Conservation (phyloP, 2,113 vertebrate genomes). For the Podiceps cristatus region DNA sequence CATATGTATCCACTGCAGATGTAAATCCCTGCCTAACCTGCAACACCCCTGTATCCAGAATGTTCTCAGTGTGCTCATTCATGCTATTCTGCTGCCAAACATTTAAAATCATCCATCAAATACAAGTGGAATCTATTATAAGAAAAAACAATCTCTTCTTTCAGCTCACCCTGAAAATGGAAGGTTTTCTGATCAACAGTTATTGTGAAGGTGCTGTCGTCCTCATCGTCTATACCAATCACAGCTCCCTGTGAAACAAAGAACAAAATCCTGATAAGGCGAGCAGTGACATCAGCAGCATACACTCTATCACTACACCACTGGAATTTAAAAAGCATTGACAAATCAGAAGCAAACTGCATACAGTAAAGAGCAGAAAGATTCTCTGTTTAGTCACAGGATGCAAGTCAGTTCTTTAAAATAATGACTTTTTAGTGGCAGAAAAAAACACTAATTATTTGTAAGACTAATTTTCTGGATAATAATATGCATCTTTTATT, state of each 20-base stretch:
- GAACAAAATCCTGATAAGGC: slow-evolving; percentile 87
- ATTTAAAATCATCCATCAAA: slow-evolving; percentile 72
- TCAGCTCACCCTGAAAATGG: slow-evolving; percentile 98
- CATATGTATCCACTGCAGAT: slow-evolving; percentile 77
- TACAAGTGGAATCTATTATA: slow-evolving; percentile 64
- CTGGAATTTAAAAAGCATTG: slow-evolving; percentile 67
- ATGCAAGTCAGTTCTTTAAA: slow-evolving; percentile 1
- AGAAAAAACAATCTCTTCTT: slow-evolving; percentile 71
- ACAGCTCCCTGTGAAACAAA: slow-evolving; percentile 97
- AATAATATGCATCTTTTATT: background rate
- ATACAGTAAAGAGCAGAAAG: background rate
- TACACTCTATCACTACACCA: slow-evolving; percentile 78
- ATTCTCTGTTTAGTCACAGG: background rate
- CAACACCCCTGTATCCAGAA: slow-evolving; percentile 77
- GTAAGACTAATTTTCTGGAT: background rate
- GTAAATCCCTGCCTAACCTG: slow-evolving; percentile 79
- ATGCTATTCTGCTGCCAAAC: slow-evolving; percentile 72
- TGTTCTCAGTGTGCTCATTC: slow-evolving; percentile 69
- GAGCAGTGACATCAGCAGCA: slow-evolving; percentile 89
- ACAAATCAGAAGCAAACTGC: slow-evolving; percentile 49
- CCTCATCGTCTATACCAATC: slow-evolving; percentile 99
- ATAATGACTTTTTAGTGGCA: background rate
- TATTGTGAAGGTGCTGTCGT: slow-evolving; percentile 99
- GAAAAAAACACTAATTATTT: background rate
- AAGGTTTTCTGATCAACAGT: slow-evolving; percentile 99